Conservation (phyloP, 1,140 invertebrate genomes). For the Ceratosolen fusciceps region DNA sequence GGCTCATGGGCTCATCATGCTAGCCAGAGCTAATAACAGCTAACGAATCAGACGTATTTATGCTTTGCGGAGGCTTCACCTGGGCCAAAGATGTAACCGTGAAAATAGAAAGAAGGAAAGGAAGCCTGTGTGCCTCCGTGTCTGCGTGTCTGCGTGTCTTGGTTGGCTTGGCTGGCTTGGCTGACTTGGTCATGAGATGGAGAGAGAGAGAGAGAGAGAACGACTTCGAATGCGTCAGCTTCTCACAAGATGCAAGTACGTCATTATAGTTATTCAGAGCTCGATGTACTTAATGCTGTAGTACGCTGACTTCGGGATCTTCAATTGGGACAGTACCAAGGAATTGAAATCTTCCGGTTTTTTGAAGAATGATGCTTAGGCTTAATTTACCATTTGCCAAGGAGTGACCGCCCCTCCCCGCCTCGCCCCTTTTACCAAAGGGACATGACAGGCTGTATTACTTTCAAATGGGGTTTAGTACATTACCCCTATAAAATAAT, state of each 20-base stretch:
- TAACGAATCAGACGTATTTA: constrained; percentile 27
- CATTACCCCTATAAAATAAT: not conserved
- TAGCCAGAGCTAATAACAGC: not conserved
- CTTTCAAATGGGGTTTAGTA: not conserved
- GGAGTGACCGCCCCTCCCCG: not conserved
- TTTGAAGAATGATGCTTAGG: constrained; percentile 11
- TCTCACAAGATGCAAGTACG: not conserved
- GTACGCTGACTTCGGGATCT: not conserved
- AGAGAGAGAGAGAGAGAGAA: not conserved
- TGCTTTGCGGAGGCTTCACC: not conserved
- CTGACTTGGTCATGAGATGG: no score
- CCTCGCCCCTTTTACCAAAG: no score
- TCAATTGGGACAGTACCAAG: not conserved
- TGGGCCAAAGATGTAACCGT: not conserved
- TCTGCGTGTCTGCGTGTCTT: no score
- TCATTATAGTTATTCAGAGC: constrained; percentile 20
- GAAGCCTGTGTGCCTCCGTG: no score
- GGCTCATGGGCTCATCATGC: no score
- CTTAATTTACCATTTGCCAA: constrained; percentile 26
- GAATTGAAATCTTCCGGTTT: constrained; percentile 6
- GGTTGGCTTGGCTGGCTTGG: no score
- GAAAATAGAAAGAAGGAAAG: not conserved
- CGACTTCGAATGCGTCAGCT: not conserved
- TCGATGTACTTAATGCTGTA: constrained; percentile 16
- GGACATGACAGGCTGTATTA: not conserved